Evolutionary conservation across 2,888 invertebrate genomes (phyloP), one percentile per base, ranked within the genome.

Genomic region (Prenolepis imparis): DNA sequence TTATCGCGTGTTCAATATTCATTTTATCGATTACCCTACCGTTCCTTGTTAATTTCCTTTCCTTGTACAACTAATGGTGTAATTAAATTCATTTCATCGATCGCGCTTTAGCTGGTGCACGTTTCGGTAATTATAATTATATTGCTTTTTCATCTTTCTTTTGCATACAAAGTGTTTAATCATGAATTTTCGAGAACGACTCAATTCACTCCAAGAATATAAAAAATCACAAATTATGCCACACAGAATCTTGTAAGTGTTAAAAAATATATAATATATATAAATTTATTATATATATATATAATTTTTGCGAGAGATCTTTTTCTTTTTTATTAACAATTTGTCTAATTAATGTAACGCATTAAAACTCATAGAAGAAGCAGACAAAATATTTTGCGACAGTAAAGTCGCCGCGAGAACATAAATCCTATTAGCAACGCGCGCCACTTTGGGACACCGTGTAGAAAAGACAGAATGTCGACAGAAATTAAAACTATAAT

Each of bases 401-500:
- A 9, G 3, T 4, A 39, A 64, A 48, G 36, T 9, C 41, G 11
- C 12, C 18, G 39, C 52, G 8, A 6, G 15, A 57, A 78, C n/a
- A 57, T 41, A 57, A 39, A 78, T 77, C 28, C 68, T 68, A 57
- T 77, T 68, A 77, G 55, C 41, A 15, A 28, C 67, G 39, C 28
- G 15, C 39, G 24, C n/a, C 36, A 28, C n/a, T 41, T 57, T 28
- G 9, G 39, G 11, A 57, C 24, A 24, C 15, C 41, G 66, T 15
- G 41, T 66, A 44, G 52, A 55, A 36, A 24, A 74, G n/a, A 57
- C 39, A n/a, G 36, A 24, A 39, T 70, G 78, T 80, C 55, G 67
- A 61, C 78, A 80, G 39, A 80, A 70, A 80, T 80, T 80, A 70
- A 70, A 80, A 48, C 28, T 36, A 48, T 78, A 70, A 78, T 78